These are phyloP conservation scores for Herpetotheres cachinnans DNA, from an alignment of 2,113 vertebrate species.

Conservation along the genomic window DNA sequence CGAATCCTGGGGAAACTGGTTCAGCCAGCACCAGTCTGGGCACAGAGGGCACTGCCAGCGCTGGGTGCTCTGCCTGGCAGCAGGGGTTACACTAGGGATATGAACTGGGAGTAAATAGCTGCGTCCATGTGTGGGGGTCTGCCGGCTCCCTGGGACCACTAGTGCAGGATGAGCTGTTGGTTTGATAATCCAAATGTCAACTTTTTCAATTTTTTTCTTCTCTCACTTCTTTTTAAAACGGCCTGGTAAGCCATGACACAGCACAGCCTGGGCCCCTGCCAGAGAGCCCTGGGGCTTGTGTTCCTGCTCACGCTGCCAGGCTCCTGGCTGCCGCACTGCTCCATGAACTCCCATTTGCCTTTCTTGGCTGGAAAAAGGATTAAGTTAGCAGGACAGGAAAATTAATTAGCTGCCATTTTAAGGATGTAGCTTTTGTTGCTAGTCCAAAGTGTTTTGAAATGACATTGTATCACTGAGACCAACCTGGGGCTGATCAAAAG, in stretches of 20 bases:
- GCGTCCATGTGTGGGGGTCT: rapidly evolving
- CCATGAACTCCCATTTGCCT: conserved; percentile 17
- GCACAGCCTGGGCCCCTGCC: background rate
- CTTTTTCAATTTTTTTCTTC: background rate
- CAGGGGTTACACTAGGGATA: background rate
- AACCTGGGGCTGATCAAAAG: background rate
- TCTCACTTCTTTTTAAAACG: background rate
- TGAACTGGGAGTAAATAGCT: background rate
- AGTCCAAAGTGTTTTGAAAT: background rate
- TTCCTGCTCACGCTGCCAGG: background rate
- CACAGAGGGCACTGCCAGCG: background rate
- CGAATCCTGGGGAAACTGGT: background rate
- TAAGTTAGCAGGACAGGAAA: conserved; percentile 47
- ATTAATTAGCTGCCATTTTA: conserved; percentile 53
- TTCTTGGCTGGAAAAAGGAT: conserved; percentile 42
- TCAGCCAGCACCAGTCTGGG: background rate
- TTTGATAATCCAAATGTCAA: background rate
- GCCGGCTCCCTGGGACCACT: background rate
- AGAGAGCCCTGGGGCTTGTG: background rate
- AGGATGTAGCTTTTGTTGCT: background rate
- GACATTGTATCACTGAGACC: background rate
- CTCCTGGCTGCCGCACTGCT: background rate
- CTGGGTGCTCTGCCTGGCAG: background rate
- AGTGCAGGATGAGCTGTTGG: background rate
- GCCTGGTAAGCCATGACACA: background rate